A percentile compares a stretch with the other conserved stretches of the same genome.
Conservation (phyloP, 2,113 vertebrate species). For the Hypocryptadius cinnamomeus region DNA sequence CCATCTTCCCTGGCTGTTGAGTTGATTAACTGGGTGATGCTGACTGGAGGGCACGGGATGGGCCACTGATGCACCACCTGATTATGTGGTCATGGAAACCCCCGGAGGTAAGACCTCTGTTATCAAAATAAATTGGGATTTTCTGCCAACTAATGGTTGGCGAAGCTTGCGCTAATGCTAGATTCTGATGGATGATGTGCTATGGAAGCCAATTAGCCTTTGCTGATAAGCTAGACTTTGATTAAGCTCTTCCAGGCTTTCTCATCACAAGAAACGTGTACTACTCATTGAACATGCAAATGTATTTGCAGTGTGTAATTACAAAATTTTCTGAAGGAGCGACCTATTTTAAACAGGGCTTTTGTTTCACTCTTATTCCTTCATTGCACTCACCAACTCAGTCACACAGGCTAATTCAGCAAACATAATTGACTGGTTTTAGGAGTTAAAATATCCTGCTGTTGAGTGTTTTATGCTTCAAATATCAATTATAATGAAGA, state of each 20-base stretch:
- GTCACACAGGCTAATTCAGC: not conserved
- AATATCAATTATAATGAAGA: not conserved
- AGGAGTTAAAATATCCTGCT: conserved; percentile 49
- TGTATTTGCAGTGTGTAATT: conserved; percentile 49
- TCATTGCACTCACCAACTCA: not conserved
- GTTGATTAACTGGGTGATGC: conserved; percentile 58
- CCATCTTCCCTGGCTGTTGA: not conserved
- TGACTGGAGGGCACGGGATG: conserved; percentile 44
- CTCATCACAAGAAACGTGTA: not conserved
- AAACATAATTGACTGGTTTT: conserved; percentile 44
- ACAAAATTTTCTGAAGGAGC: conserved; percentile 5
- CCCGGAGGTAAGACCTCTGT: conserved; percentile 48
- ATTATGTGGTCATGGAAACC: conserved; percentile 70
- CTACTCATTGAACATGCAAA: conserved; percentile 42
- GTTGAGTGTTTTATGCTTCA: conserved; percentile 46
- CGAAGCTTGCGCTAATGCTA: conserved; percentile 55
- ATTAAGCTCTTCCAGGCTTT: conserved; percentile 37
- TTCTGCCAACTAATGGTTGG: conserved; percentile 68
- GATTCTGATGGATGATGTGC: conserved; percentile 32
- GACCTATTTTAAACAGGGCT: conserved; percentile 13
- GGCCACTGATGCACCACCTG: conserved; percentile 61
- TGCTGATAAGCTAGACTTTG: conserved; percentile 51
- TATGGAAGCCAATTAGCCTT: conserved; percentile 46
- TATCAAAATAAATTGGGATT: conserved; percentile 73
- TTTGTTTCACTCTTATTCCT: conserved; percentile 6